Evolutionary conservation across 2,888 invertebrate genomes (phyloP), one percentile per base, ranked within the genome.

Genomic region (Tuta absoluta): DNA sequence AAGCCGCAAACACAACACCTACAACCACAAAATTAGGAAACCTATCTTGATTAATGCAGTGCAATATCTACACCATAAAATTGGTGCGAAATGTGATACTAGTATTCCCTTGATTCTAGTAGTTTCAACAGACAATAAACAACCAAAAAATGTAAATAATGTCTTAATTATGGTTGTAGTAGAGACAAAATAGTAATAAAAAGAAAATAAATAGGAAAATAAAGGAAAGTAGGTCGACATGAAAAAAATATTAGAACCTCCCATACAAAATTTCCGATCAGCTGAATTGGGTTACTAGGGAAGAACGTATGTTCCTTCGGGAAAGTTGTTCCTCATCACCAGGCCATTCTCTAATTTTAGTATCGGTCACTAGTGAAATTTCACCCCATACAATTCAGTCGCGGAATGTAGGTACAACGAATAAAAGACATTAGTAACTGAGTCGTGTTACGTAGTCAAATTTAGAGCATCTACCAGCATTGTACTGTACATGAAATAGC

Each of bases 381-480:
- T n/a, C n/a, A n/a, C n/a, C n/a, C n/a, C n/a, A n/a, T n/a, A n/a
- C n/a, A n/a, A n/a, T n/a, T n/a, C n/a, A n/a, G n/a, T n/a, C n/a
- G n/a, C n/a, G n/a, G n/a, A n/a, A n/a, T n/a, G n/a, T n/a, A n/a
- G n/a, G n/a, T 28, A 28, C 28, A 4, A 28, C 28, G 28, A 28
- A 28, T 28, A 49, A 17, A 5, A 19, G 17, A 17, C 3, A 49
- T 24, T 14, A 21, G 19, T 14, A 10, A 21, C 10, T 1, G 4
- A 53, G 24, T 56, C 12, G 51, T 56, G n/a, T 60, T 60, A 60
- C 60, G 60, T 60, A 60, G 60, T 65, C 74, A 78, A 75, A 79
- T 78, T 75, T 75, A 71, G 73, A 77, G 71, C 78, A 72, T 69
- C 78, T 72, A 76, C 75, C 73, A 78, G 75, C 77, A 75, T 76